These are phyloP conservation scores for Cheilosia pagana DNA, from an alignment of 2,888 invertebrate species.

Conservation along the genomic window DNA sequence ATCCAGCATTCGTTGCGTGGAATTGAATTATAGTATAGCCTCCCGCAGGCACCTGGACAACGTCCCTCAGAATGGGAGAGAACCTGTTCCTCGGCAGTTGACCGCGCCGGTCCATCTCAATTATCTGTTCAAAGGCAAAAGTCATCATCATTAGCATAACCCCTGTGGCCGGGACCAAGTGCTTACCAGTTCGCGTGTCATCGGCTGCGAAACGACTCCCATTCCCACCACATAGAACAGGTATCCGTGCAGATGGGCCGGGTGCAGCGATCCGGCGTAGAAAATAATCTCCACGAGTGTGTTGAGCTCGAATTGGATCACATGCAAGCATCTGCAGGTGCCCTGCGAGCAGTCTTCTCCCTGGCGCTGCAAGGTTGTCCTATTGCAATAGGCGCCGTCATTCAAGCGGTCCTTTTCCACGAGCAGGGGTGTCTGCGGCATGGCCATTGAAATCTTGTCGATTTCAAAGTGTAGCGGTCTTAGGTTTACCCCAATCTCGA, in stretches of 20 bases:
- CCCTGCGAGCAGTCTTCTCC: slow-evolving; percentile 79
- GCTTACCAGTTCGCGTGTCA: slow-evolving; percentile 38
- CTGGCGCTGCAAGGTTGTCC: slow-evolving; percentile 77
- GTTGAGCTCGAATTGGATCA: slow-evolving; percentile 80
- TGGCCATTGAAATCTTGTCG: slow-evolving; percentile 80
- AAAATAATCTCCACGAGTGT: slow-evolving; percentile 80
- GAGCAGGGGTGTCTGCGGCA: slow-evolving; percentile 79
- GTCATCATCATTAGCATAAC: neutral
- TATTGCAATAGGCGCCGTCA: slow-evolving; percentile 79
- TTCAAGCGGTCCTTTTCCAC: slow-evolving; percentile 80
- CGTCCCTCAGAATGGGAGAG: slow-evolving; percentile 79
- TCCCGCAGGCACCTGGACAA: slow-evolving; percentile 79
- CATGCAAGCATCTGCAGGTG: slow-evolving; percentile 80
- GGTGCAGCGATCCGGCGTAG: slow-evolving; percentile 79
- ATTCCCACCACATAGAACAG: slow-evolving; percentile 81
- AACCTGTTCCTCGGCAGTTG: slow-evolving; percentile 77
- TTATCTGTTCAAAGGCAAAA: slow-evolving; percentile 76
- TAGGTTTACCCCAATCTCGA: slow-evolving; percentile 18
- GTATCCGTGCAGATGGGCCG: slow-evolving; percentile 81
- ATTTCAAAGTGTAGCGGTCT: slow-evolving; percentile 78
- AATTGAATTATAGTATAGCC: slow-evolving; percentile 81
- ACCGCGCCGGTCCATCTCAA: slow-evolving; percentile 79
- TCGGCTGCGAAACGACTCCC: slow-evolving; percentile 76
- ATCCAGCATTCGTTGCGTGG: slow-evolving; percentile 80
- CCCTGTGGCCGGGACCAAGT: neutral